Base-by-base conservation (phyloP, 2,797 vertebrate species). In the Sebastes taczanowskii region DNA sequence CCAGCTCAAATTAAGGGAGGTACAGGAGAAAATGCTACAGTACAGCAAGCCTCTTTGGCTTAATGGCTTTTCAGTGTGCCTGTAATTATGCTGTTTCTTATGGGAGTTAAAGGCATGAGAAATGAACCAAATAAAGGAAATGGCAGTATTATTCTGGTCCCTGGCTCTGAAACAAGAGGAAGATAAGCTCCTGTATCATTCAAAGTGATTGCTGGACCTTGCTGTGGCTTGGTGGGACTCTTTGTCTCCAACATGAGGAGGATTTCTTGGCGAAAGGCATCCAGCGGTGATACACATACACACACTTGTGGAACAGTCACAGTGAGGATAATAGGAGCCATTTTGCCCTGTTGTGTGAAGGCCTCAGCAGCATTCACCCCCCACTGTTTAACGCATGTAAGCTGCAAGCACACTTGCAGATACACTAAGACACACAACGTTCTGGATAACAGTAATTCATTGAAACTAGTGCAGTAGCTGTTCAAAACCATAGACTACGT, bases 271-370 rank as follows among this genome's bases (percentile, higher is more conserved):
- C 4, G 7, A 73, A 81, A 85, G 56, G 74, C 22, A 22, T 87
- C 86, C 79, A 78, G 80, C 71, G 1, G 83, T 65, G 84, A 82
- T 13, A 25, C 70, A 84, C 68, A 77, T 27, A 81, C 71, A 83
- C 83, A 80, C 84, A 72, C n/a, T 59, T 83, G 77, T 65, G 30
- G 59, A 49, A 29, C 74, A 71, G 80, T 87, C 89, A 82, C 86
- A 77, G 86, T 71, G 69, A 81, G 84, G 87, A 92, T 94, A 93
- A 94, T 89, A 74, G 67, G 75, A 88, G 76, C 72, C 77, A 88
- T 89, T 92, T 89, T 79, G 59, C 49, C 89, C 89, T 80, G 89
- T 89, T 87, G 90, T 83, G 87, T 80, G 65, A 82, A 52, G 73
- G 73, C 68, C 71, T 87, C 66, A 65, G 73, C 83, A 73, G 61